Evolutionary conservation across 2,888 invertebrate species (phyloP).

Genomic region (Troides oblongomaculatus): DNA sequence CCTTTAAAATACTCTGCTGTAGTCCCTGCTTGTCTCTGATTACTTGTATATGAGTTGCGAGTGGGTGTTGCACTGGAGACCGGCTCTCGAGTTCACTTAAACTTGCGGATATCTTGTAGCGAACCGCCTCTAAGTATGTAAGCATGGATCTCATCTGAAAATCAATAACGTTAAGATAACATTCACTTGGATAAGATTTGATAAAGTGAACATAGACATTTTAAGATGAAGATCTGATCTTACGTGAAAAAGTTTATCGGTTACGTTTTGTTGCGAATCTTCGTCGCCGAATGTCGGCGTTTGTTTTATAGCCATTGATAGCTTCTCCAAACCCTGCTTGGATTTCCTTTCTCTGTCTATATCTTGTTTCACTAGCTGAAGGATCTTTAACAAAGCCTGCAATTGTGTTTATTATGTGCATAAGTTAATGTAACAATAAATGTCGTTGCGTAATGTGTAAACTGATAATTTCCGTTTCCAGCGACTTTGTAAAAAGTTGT

Average conservation of each 20-base stretch:
- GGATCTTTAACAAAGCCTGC: slow-evolving; percentile 89
- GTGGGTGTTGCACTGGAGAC: slow-evolving; percentile 87
- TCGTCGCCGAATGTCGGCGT: slow-evolving; percentile 92
- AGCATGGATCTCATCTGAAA: slow-evolving; percentile 94
- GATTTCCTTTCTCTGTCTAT: slow-evolving; percentile 94
- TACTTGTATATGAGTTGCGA: slow-evolving; percentile 92
- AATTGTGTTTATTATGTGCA: slow-evolving; percentile 36
- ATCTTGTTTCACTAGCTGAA: slow-evolving; percentile 92
- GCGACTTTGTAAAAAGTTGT: too few relatives aligned
- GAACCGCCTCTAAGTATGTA: slow-evolving; percentile 93
- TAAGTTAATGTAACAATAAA: too few relatives aligned
- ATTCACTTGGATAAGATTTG: neutral
- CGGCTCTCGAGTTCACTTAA: slow-evolving; percentile 90
- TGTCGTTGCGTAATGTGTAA: too few relatives aligned
- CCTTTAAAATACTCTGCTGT: slow-evolving; percentile 91
- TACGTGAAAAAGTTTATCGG: slow-evolving; percentile 95
- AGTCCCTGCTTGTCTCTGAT: slow-evolving; percentile 94
- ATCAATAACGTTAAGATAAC: neutral
- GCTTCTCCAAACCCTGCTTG: slow-evolving; percentile 92
- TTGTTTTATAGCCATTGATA: slow-evolving; percentile 92
- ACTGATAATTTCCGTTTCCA: too few relatives aligned
- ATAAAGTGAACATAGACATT: neutral
- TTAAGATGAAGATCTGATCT: slow-evolving; percentile 42
- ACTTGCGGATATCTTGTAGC: slow-evolving; percentile 91
- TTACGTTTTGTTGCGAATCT: slow-evolving; percentile 94